Percentiles rank a stretch among this genome's conserved stretches.
Evolutionary conservation across 37 sponge, comb jelly and placozoan species (phyloP).

Genomic region (Ephydatia muelleri): DNA sequence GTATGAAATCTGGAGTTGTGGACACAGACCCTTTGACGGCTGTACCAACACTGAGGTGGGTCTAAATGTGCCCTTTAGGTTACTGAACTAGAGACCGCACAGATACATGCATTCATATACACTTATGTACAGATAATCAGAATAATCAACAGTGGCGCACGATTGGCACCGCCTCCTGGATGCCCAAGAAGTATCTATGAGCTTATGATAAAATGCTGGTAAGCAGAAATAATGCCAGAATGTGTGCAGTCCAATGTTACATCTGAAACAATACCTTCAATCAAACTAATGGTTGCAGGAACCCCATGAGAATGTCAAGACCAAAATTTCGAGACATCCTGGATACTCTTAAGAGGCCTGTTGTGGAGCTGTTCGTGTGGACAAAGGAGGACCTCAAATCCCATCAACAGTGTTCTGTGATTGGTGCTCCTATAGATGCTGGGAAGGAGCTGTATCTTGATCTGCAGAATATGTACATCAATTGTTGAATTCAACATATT

Average conservation of each 20-base stretch:
- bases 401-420: neutral
- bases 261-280: neutral
- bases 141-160: neutral
- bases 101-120: too few relatives aligned
- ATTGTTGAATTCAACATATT: neutral
- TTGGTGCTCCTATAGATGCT: slow-evolving; percentile 31
- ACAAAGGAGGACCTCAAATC: neutral
- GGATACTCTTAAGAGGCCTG: neutral
- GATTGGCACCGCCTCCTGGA: slow-evolving; percentile 15
- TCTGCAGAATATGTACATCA: slow-evolving; percentile 19
- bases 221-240: neutral
- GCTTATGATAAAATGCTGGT: slow-evolving; percentile 25
- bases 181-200: slow-evolving; percentile 19
- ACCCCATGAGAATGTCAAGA: neutral
- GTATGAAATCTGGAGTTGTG: slow-evolving; percentile 25
- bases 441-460: slow-evolving; percentile 13
- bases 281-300: too few relatives aligned
- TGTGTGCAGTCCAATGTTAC: neutral
- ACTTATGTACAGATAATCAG: neutral
- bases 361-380: slow-evolving; percentile 3
- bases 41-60: slow-evolving; percentile 5
- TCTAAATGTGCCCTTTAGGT: neutral
- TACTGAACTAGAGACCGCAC: neutral
- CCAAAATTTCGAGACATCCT: neutral
- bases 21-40: slow-evolving; percentile 1